phyloP scores from a whole-genome alignment of 2,797 vertebrate species.

The Sebastes hubbsi region DNA sequence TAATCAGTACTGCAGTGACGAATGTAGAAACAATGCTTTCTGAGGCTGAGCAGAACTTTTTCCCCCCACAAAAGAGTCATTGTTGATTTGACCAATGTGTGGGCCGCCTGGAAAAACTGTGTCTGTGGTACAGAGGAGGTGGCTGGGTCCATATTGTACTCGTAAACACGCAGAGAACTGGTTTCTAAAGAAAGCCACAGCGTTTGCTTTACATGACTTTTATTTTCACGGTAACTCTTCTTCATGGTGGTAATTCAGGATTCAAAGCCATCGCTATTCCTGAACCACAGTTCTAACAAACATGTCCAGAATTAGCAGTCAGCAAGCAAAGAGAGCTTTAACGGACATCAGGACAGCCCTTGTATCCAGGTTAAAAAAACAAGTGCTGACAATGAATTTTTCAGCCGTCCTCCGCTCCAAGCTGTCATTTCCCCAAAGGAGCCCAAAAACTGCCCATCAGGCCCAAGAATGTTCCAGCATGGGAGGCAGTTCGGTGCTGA shows the following conservation, averaged over 20 bases:
- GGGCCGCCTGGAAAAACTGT: constrained; percentile 61
- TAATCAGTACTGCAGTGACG: constrained; percentile 63
- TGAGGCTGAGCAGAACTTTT: constrained; percentile 58
- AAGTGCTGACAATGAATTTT: constrained; percentile 34
- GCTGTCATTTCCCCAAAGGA: constrained; percentile 54
- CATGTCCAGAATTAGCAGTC: constrained; percentile 14
- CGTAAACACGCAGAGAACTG: constrained; percentile 9
- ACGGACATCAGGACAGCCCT: neutral
- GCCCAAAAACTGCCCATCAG: constrained; percentile 40
- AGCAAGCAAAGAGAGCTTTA: neutral
- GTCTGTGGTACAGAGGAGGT: constrained; percentile 58
- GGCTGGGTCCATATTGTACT: constrained; percentile 17
- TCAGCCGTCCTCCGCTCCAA: constrained; percentile 16
- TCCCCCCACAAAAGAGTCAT: constrained; percentile 72
- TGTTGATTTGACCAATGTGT: constrained; percentile 71
- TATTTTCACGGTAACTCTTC: neutral
- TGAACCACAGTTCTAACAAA: neutral
- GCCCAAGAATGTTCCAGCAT: constrained; percentile 44
- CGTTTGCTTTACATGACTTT: neutral
- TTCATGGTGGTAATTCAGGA: neutral
- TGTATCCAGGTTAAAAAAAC: constrained; percentile 35
- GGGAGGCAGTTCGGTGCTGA: constrained; percentile 55
- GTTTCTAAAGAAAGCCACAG: neutral
- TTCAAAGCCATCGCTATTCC: neutral
- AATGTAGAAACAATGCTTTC: constrained; percentile 77